Evolutionary conservation across 1,140 invertebrate species (phyloP).

Genomic region (Saxidomus purpurata): DNA sequence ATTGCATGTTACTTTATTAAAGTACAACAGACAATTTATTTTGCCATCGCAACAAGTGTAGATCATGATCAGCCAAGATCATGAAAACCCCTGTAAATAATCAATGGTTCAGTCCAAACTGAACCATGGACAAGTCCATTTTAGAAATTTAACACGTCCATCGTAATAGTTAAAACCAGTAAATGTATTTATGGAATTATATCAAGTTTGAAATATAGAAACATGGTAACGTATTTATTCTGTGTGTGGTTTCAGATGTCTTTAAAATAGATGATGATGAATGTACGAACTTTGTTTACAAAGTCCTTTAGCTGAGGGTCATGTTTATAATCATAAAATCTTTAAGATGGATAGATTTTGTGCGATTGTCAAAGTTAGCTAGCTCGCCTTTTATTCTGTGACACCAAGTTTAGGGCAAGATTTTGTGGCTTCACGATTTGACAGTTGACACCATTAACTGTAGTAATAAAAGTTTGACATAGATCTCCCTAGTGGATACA

Average conservation of each 20-base stretch:
- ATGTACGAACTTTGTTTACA: background rate
- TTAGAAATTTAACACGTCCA: too few relatives aligned
- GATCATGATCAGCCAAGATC: too few relatives aligned
- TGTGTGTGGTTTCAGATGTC: background rate
- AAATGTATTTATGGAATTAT: too few relatives aligned
- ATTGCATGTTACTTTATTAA: too few relatives aligned
- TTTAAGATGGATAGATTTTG: background rate
- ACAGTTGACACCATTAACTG: background rate
- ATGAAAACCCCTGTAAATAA: too few relatives aligned
- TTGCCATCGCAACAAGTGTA: too few relatives aligned
- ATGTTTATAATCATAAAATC: slow-evolving; percentile 1
- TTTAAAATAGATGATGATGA: background rate
- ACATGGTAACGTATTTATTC: too few relatives aligned
- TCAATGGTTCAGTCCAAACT: too few relatives aligned
- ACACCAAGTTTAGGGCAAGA: background rate
- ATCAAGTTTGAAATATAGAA: too few relatives aligned
- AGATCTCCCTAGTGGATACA: background rate
- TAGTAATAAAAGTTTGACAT: slow-evolving; percentile 29
- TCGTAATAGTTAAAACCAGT: too few relatives aligned
- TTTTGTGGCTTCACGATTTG: background rate
- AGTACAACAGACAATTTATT: too few relatives aligned
- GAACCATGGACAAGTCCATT: too few relatives aligned
- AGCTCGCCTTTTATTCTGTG: background rate
- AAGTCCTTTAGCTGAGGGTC: background rate
- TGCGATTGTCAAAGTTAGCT: background rate